Base-by-base conservation (phyloP, 1,140 invertebrate species). In the Apis dorsata region DNA sequence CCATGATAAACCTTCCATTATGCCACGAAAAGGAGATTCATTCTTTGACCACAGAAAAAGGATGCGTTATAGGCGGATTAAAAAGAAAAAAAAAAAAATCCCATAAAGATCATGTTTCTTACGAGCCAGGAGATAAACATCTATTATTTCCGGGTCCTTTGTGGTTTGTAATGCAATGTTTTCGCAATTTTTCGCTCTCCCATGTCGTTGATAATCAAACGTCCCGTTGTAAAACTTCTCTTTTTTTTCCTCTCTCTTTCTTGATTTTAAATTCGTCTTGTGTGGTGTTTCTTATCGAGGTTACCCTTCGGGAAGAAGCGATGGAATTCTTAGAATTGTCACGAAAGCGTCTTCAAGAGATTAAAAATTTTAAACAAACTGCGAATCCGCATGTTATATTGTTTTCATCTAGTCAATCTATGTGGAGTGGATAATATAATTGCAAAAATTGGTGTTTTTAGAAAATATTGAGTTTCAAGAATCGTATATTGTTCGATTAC, bases 361-460 rank as follows among this genome's bases (percentile, higher is more conserved):
- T 2, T 57, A 8, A 75, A 44, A 68, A 75, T 75, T 81, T 81
- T 81, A 75, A 81, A 75, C 68, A 75, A 81, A 59, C n/a, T 19
- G n/a, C 53, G 7, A 51, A 0, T 0, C 7, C 3, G 17, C 10
- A 51, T 24, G 24, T 24, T 24, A 24, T 24, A 24, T 24, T 24
- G 51, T 63, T 65, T 44, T 51, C 24, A 15, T 12, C 5, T 19
- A 19, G n/a, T 17, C 19, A 73, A 65, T 79, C n/a, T 70, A n/a
- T 60, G 28, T 11, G 34, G 1, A 7, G 2, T 11, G 44, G 1
- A 19, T 19, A 1, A 13, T 53, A 57, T 53, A 62, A 60, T 72
- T 72, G 24, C 62, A 17, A 2, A 3, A 7, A 13, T 17, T 11
- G 4, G 11, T 19, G 24, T 24, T 24, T 57, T 66, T 1, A 10